Evolutionary conservation across 2,888 invertebrate species (phyloP).

Genomic region (Eulithis testata): DNA sequence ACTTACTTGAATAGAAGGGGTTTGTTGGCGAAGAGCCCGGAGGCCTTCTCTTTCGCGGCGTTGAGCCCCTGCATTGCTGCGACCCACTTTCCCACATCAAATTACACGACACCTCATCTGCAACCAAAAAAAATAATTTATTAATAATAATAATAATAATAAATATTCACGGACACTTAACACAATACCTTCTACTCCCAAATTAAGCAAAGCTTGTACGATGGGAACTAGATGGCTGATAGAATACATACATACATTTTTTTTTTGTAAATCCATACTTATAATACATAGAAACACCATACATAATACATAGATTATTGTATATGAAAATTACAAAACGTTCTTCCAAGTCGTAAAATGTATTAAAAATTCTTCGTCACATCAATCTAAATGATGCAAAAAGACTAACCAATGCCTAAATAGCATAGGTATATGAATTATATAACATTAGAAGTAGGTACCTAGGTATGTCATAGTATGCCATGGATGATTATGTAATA

Average conservation of each 20-base stretch:
- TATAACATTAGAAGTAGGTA: constrained; percentile 20
- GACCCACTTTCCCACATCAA: constrained; percentile 70
- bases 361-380: neutral
- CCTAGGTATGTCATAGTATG: constrained; percentile 9
- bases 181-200: too few species aligned
- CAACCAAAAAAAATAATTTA: constrained; percentile 25
- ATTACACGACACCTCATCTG: constrained; percentile 49
- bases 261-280: too few species aligned
- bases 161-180: too few species aligned
- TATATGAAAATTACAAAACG: neutral
- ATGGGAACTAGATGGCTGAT: too few species aligned
- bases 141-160: too few species aligned
- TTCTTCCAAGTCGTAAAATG: neutral
- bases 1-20: constrained; percentile 81
- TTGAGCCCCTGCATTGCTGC: constrained; percentile 78
- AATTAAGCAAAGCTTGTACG: too few species aligned
- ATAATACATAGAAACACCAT: too few species aligned
- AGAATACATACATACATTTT: too few species aligned
- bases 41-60: constrained; percentile 81
- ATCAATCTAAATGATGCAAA: neutral
- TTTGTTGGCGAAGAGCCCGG: constrained; percentile 78
- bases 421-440: neutral
- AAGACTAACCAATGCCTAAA: neutral
- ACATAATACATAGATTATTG: too few species aligned
- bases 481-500: constrained; percentile 39